Evolutionary conservation across 2,888 invertebrate species (phyloP).

Genomic region (Coremacera marginata): DNA sequence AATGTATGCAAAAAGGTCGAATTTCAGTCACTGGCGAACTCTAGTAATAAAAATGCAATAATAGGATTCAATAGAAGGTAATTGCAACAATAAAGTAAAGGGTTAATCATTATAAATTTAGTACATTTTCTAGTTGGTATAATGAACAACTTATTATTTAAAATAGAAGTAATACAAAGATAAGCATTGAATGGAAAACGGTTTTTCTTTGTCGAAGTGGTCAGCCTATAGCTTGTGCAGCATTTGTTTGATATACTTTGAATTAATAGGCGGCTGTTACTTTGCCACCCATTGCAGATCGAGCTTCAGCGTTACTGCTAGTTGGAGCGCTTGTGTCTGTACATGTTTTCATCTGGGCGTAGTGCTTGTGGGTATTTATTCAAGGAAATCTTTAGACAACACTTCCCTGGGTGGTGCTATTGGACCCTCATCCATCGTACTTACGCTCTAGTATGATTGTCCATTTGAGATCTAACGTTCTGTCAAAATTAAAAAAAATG

Average conservation of each 20-base stretch:
- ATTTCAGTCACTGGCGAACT: constrained; percentile 1
- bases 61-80: constrained; percentile 11
- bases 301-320: constrained; percentile 26
- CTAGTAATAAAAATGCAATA: constrained; percentile 10
- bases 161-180: constrained; percentile 35
- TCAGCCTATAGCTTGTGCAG: constrained; percentile 57
- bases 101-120: constrained; percentile 18
- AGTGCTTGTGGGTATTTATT: constrained; percentile 72
- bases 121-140: constrained; percentile 19
- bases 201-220: constrained; percentile 52
- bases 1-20: neutral
- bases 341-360: constrained; percentile 68
- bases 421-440: constrained; percentile 78
- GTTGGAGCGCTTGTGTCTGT: constrained; percentile 36
- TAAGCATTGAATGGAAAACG: constrained; percentile 65
- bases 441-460: constrained; percentile 79
- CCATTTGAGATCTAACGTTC: constrained; percentile 77
- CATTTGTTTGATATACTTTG: constrained; percentile 52
- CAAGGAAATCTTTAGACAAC: constrained; percentile 81
- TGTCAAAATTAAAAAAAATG: constrained; percentile 65
- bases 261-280: constrained; percentile 55
- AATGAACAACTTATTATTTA: neutral
- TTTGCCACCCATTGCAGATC: constrained; percentile 21
- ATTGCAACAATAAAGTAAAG: neutral
- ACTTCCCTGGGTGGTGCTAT: constrained; percentile 84